Evolutionary conservation across 92 coral and sea anemone species (phyloP), one percentile per base, ranked within the genome.

Genomic region (Virgularia gustaviana): DNA sequence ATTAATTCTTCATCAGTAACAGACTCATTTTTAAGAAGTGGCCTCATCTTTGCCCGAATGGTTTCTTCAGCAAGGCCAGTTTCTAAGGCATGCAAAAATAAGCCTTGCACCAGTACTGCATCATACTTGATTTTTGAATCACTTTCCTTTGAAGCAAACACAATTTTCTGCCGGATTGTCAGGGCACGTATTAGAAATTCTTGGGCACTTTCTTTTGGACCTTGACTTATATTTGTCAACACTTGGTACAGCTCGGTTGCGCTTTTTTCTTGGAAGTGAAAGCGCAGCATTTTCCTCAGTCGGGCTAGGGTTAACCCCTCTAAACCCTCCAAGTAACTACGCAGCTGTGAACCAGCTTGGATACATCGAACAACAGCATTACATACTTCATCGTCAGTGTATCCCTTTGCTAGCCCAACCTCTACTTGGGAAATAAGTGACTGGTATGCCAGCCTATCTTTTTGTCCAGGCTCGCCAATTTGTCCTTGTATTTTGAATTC

Each of bases 1-100:
- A 83, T 83, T 68, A 79, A 62, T 11, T 43, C 72, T 44, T 65
- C 56, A 65, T 65, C 72, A 65, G 36, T 23, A 0, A 65, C 72
- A 13, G 0, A 27, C 2, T 20, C 38, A n/a, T 65, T 65, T 25
- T 42, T 44, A 12, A 65, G 55, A 5, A 65, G 72, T 20, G 72
- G 72, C n/a, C 57, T 42, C 34, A 65, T 42, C 45, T 65, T 65
- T 20, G 55, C 72, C 55, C 37, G 57, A n/a, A 65, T 65, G 36
- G 57, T 65, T 65, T 65, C 56, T 31, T 65, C 72, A 2, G 53
- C 70, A 15, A 63, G 53, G 32, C 70, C 70, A 19, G 70, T 63
- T 63, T 63, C 70, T 37, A 35, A 19, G 30, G 70, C 70, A 9
- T 63, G 70, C 30, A 63, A 37, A 30, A 37, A 63, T 63, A 63